These are phyloP conservation scores for Tetragonula clypearis DNA, from an alignment of 1,140 invertebrate species.

Conservation along the genomic window DNA sequence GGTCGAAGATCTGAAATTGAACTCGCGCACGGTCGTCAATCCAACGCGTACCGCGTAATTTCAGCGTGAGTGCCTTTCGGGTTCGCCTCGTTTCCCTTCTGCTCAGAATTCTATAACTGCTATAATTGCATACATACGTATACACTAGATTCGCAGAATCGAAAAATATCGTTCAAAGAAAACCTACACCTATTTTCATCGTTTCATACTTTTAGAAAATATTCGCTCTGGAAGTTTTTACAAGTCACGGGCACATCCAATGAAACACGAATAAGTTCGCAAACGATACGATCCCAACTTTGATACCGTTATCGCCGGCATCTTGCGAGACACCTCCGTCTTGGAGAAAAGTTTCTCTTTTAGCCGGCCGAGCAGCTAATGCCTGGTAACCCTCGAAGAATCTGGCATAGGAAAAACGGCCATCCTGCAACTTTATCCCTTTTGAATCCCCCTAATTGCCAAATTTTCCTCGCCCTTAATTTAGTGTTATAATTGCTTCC, in stretches of 20 bases:
- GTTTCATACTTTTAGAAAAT: not conserved
- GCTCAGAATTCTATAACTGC: not conserved
- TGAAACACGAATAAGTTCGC: not conserved
- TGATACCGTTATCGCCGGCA: not conserved
- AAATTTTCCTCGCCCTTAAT: conserved; percentile 81
- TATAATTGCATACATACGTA: too few relatives aligned
- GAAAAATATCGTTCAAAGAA: not conserved
- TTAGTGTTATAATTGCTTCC: conserved; percentile 80
- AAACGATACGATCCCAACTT: too few relatives aligned
- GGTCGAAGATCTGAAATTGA: conserved; percentile 34
- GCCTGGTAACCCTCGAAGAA: conserved; percentile 51
- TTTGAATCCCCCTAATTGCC: conserved; percentile 80
- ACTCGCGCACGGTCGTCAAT: not conserved
- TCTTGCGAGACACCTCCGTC: conserved; percentile 10
- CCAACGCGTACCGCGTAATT: not conserved
- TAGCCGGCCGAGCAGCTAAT: conserved; percentile 3
- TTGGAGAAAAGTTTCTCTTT: conserved; percentile 36
- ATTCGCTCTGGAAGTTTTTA: too few relatives aligned
- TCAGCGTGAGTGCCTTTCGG: not conserved
- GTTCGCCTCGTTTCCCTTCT: too few relatives aligned
- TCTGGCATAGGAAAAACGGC: conserved; percentile 59
- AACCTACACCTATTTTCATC: too few relatives aligned
- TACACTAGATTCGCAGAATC: too few relatives aligned
- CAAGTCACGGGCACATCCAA: not conserved
- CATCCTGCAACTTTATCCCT: conserved; percentile 74